Evolutionary conservation across 2,797 vertebrate species (phyloP).

Genomic region (Lateolabrax maculatus): DNA sequence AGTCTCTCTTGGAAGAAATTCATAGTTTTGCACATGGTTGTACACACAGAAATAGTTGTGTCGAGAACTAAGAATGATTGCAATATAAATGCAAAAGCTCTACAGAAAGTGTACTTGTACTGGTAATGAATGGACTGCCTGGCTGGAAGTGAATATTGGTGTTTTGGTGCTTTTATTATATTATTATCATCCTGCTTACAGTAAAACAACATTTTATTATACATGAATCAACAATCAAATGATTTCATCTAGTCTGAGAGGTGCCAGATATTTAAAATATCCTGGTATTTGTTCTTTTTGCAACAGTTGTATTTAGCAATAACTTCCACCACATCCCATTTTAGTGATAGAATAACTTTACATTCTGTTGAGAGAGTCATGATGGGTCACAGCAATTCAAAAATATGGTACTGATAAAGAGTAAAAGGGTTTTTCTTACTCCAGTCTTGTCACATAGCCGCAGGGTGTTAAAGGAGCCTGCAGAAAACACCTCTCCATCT

Average conservation of each 20-base stretch:
- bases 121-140: neutral
- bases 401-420: neutral
- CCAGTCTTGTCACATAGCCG: conserved; percentile 97
- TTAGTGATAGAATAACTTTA: neutral
- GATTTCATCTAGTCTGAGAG: neutral
- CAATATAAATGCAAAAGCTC: conserved; percentile 17
- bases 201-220: neutral
- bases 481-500: conserved; percentile 94
- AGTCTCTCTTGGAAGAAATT: neutral
- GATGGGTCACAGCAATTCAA: neutral
- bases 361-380: neutral
- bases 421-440: conserved; percentile 84
- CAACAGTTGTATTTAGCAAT: neutral
- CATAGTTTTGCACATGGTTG: neutral
- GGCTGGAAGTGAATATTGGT: neutral
- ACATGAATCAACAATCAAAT: neutral
- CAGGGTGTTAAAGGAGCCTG: conserved; percentile 96
- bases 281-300: neutral
- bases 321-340: neutral
- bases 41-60: too few species aligned
- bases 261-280: neutral
- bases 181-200: neutral
- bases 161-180: conserved; percentile 7
- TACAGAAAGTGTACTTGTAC: neutral
- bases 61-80: conserved; percentile 3